A percentile compares a stretch with the other conserved stretches of the same genome.
Conservation (phyloP, 2,888 invertebrate species). For the Zygogramma bicolorata region DNA sequence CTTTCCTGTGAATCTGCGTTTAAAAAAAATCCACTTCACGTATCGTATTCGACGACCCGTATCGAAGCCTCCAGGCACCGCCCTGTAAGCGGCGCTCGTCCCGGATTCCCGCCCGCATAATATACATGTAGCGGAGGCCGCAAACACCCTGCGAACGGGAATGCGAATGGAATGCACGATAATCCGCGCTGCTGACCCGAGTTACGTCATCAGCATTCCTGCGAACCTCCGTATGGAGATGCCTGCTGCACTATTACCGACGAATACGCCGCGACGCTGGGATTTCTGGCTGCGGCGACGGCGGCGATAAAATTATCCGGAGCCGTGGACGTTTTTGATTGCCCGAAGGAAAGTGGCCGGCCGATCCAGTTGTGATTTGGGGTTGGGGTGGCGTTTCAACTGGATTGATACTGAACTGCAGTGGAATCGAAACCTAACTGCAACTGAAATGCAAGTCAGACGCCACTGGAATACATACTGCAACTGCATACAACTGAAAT, state of each 20-base stretch:
- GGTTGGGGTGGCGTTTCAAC: too few species aligned
- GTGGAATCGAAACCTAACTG: too few species aligned
- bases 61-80: neutral
- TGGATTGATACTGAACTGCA: too few species aligned
- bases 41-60: too few species aligned
- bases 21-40: too few species aligned
- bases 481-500: too few species aligned
- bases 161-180: conserved; percentile 63
- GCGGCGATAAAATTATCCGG: conserved; percentile 32
- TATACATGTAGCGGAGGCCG: conserved; percentile 59
- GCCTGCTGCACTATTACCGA: conserved; percentile 35
- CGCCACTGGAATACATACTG: too few species aligned
- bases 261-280: conserved; percentile 27
- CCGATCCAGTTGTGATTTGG: too few species aligned
- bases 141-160: conserved; percentile 50
- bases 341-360: neutral
- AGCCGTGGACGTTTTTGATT: conserved; percentile 22
- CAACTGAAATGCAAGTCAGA: too few species aligned
- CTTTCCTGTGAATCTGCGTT: too few species aligned
- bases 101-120: conserved; percentile 44
- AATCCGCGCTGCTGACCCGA: conserved; percentile 62
- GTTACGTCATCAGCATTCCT: conserved; percentile 62
- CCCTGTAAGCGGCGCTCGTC: neutral
- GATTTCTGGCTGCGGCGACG: conserved; percentile 21
- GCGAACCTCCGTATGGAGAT: conserved; percentile 41